Conservation (phyloP, 2,113 vertebrate genomes). For the Channa maculata region DNA sequence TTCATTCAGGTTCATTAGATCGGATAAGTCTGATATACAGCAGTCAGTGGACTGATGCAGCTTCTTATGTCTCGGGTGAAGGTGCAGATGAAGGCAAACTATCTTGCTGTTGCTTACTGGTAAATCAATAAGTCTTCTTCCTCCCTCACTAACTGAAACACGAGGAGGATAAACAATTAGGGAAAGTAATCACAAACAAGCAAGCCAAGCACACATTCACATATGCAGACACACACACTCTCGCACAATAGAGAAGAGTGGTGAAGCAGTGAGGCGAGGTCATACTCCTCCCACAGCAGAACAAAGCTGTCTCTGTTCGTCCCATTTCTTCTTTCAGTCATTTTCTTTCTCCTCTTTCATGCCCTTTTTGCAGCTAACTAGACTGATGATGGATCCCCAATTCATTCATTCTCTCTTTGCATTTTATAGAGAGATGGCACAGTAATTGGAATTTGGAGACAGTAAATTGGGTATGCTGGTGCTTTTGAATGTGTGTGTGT, state of each 20-base stretch:
- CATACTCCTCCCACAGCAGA: constrained; percentile 71
- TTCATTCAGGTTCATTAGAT: not conserved
- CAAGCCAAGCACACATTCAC: constrained; percentile 23
- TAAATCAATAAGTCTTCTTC: not conserved
- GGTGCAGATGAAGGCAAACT: not conserved
- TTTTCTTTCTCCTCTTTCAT: constrained; percentile 41
- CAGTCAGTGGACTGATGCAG: not conserved
- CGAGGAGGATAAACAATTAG: not conserved
- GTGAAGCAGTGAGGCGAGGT: constrained; percentile 62
- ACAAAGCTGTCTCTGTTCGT: constrained; percentile 79
- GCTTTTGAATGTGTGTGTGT: not conserved
- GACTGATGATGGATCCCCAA: constrained; percentile 44
- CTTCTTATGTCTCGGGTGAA: not conserved
- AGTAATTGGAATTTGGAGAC: constrained; percentile 37
- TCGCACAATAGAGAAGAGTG: constrained; percentile 64
- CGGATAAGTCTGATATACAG: not conserved
- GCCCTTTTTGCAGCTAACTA: constrained; percentile 51
- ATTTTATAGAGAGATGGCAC: constrained; percentile 21
- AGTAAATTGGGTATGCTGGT: constrained; percentile 21
- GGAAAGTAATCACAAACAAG: not conserved
- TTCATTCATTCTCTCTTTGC: constrained; percentile 30
- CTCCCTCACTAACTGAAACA: not conserved
- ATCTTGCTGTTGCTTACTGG: not conserved
- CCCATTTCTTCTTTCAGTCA: constrained; percentile 54
- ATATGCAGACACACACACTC: constrained; percentile 34